phyloP scores from a whole-genome alignment of 2,113 vertebrate genomes.

The Holacanthus passer region DNA sequence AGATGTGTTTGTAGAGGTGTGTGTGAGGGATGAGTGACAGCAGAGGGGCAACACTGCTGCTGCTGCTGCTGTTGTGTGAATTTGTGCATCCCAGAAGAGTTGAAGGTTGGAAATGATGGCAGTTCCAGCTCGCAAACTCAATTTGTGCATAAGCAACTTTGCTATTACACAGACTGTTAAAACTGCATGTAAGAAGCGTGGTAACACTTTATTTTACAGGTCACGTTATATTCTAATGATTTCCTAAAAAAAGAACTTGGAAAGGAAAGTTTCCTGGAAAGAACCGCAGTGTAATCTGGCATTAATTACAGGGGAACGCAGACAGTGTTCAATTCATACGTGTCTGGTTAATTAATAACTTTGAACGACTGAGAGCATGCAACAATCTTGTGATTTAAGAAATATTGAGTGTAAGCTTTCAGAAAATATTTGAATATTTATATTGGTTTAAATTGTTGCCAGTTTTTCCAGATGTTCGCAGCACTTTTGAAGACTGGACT shows the following conservation, averaged over 20 bases:
- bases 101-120: background rate
- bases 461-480: no score
- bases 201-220: conserved; percentile 18
- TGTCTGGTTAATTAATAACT: conserved; percentile 1
- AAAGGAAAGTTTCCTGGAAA: conserved; percentile 14
- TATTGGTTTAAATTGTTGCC: background rate
- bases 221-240: conserved; percentile 1
- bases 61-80: conserved; percentile 10
- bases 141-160: background rate
- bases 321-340: background rate
- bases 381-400: background rate
- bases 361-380: background rate
- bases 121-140: background rate
- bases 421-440: background rate
- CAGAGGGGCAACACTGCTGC: background rate
- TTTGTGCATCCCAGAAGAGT: conserved; percentile 9
- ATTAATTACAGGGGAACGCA: background rate
- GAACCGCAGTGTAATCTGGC: background rate
- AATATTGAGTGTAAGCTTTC: background rate
- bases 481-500: background rate
- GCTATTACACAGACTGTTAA: background rate
- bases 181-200: background rate
- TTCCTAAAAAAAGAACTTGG: conserved; percentile 2
- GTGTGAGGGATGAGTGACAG: conserved; percentile 46
- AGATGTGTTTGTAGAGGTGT: conserved; percentile 25